Base-by-base conservation (phyloP, 2,797 vertebrate species). In the Acanthurus leucopareius region DNA sequence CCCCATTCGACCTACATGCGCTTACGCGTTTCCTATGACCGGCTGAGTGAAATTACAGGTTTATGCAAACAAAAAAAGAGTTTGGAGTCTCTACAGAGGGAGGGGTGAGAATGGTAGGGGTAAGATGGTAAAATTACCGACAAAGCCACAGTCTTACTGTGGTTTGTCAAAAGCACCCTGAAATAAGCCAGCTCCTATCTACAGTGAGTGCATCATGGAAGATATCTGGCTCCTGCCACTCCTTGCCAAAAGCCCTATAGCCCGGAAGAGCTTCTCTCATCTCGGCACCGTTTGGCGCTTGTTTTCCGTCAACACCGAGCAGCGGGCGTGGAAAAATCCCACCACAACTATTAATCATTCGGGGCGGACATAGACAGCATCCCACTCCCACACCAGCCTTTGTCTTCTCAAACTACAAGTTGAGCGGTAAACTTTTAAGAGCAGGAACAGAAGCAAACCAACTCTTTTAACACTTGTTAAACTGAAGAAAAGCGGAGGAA, bases 321-420 rank as follows among this genome's bases (percentile, higher is more conserved):
- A 90, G 92, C 92, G 92, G 94, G 92, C 93, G 92, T 91, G 93
- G 93, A 92, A 92, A 93, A 93, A 91, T 83, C 89, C 89, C 83
- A 89, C 80, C 89, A 92, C 91, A 88, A 91, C 94, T 91, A 97
- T 97, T 97, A 96, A 97, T 97, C 96, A 97, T 91, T 82, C 89
- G 89, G 88, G 91, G 93, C 95, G 93, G 93, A 93, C 95, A 93
- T 78, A 88, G 93, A 87, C 91, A 80, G 82, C 93, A 83, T 90
- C 94, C 92, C 93, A 94, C 93, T 89, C 93, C 93, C 93, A 94
- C 92, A 94, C 89, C 92, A 94, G 88, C 88, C 88, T 92, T 95
- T 95, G 93, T 95, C 89, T 85, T 82, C 84, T 85, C 80, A 84
- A 94, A 93, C 87, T 91, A 89, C 90, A 93, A 93, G 86, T 89